These are phyloP conservation scores for Lateolabrax maculatus DNA, from an alignment of 2,797 vertebrate genomes.

Conservation along the genomic window DNA sequence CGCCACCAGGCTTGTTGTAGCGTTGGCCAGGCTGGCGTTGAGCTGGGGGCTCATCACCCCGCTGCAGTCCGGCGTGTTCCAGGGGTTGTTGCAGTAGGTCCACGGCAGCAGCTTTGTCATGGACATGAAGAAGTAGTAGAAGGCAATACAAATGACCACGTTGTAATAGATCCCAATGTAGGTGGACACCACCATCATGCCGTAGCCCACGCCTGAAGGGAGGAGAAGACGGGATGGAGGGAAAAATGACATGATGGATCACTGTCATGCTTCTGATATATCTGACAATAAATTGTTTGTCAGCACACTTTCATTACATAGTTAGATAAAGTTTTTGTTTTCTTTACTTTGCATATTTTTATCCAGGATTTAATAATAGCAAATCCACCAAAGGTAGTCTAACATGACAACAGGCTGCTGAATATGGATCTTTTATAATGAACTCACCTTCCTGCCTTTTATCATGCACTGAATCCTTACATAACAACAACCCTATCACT, in stretches of 20 bases:
- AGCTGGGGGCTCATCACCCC: slow-evolving; percentile 86
- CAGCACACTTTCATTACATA: background rate
- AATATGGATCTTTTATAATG: background rate
- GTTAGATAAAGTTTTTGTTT: background rate
- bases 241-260: background rate
- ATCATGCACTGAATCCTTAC: background rate
- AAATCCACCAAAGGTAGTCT: background rate
- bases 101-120: slow-evolving; percentile 97
- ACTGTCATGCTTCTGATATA: background rate
- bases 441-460: background rate
- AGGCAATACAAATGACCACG: slow-evolving; percentile 98
- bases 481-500: background rate
- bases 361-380: background rate
- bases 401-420: background rate
- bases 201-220: slow-evolving; percentile 93
- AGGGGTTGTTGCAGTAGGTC: slow-evolving; percentile 97
- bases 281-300: background rate
- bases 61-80: slow-evolving; percentile 93
- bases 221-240: background rate
- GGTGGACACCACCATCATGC: slow-evolving; percentile 99
- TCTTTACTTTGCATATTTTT: background rate
- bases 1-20: slow-evolving; percentile 70
- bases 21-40: slow-evolving; percentile 81
- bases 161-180: slow-evolving; percentile 99
- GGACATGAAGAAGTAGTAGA: slow-evolving; percentile 99